Percentiles rank a stretch among this genome's conserved stretches.
Evolutionary conservation across 2,888 invertebrate species (phyloP).

Genomic region (Drosophila parthenogenetica): DNA sequence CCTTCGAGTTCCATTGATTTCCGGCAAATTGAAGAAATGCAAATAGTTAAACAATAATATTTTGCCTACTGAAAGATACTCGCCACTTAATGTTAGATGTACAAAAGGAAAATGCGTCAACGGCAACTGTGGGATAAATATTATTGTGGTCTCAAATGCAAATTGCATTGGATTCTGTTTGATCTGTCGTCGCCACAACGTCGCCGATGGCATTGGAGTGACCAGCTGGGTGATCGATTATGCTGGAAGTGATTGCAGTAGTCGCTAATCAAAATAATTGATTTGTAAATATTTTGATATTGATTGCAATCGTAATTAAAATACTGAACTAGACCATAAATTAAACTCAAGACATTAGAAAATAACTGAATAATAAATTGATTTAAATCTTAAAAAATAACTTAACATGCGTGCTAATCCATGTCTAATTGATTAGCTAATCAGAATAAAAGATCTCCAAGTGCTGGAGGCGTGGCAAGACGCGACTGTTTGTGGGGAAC

Average conservation of each 20-base stretch:
- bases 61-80: background rate
- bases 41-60: conserved; percentile 14
- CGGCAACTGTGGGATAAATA: conserved; percentile 50
- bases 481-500: background rate
- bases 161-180: conserved; percentile 41
- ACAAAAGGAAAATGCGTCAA: conserved; percentile 21
- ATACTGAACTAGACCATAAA: conserved; percentile 53
- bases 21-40: conserved; percentile 1
- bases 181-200: conserved; percentile 50
- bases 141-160: conserved; percentile 39
- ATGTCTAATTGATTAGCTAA: conserved; percentile 1
- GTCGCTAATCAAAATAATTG: conserved; percentile 74
- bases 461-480: background rate
- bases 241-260: conserved; percentile 67
- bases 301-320: conserved; percentile 65
- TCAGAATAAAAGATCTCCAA: background rate
- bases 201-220: conserved; percentile 45
- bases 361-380: too few relatives aligned
- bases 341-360: conserved; percentile 28
- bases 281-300: conserved; percentile 78
- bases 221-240: conserved; percentile 76
- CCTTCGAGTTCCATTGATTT: background rate
- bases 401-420: conserved; percentile 19
- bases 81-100: background rate
- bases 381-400: conserved; percentile 8